Percentiles rank a stretch among this genome's conserved stretches.
Evolutionary conservation across 2,888 invertebrate species (phyloP).

Genomic region (Chaitophorus viminalis): DNA sequence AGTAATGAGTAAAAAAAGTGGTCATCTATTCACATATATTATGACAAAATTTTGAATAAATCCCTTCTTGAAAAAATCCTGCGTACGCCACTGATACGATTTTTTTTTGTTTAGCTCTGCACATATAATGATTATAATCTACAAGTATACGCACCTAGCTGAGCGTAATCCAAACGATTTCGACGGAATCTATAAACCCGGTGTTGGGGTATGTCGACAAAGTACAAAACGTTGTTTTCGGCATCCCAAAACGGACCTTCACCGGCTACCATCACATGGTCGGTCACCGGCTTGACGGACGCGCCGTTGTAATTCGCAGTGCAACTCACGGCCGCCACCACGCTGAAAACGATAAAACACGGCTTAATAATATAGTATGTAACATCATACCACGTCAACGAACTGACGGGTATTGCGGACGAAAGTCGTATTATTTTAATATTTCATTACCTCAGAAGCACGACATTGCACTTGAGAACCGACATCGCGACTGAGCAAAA

Average conservation of each 20-base stretch:
- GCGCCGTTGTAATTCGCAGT: conserved; percentile 8
- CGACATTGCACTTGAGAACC: conserved; percentile 21
- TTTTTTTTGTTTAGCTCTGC: too few relatives aligned
- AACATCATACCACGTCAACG: too few relatives aligned
- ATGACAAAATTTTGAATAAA: too few relatives aligned
- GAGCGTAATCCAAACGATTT: conserved; percentile 69
- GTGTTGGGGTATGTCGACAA: conserved; percentile 72
- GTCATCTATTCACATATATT: too few relatives aligned
- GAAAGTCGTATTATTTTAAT: too few relatives aligned
- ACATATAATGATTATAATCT: too few relatives aligned
- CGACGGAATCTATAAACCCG: conserved; percentile 70
- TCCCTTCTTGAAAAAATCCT: too few relatives aligned
- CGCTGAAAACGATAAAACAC: conserved; percentile 3
- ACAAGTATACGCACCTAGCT: conserved; percentile 68
- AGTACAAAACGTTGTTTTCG: conserved; percentile 71
- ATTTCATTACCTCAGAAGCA: conserved; percentile 22
- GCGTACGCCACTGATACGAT: too few relatives aligned
- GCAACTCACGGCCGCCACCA: not conserved
- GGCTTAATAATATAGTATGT: too few relatives aligned
- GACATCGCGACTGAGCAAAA: conserved; percentile 19
- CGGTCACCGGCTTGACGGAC: not conserved
- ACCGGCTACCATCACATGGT: conserved; percentile 67
- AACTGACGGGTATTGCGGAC: not conserved
- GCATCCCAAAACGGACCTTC: conserved; percentile 76
- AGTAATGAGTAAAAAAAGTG: too few relatives aligned